Evolutionary conservation across 2,113 vertebrate genomes (phyloP).

Genomic region (Prunella fulvescens): DNA sequence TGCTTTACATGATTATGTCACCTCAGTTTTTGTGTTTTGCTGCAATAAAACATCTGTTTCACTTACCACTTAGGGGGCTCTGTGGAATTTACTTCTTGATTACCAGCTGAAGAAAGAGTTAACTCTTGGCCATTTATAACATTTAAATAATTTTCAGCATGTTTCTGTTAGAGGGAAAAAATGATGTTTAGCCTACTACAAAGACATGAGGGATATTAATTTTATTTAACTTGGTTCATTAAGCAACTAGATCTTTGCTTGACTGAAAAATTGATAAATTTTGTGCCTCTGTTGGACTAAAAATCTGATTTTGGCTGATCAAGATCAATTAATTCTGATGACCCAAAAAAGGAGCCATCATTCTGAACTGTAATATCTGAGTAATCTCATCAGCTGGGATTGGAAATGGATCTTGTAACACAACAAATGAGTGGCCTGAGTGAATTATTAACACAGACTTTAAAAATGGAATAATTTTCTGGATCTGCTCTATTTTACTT

Average conservation of each 20-base stretch:
- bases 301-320: neutral
- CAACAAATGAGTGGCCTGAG: neutral
- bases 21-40: neutral
- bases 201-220: neutral
- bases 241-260: neutral
- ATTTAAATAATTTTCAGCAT: conserved; percentile 75
- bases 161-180: conserved; percentile 71
- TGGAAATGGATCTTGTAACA: neutral
- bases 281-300: neutral
- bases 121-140: conserved; percentile 67
- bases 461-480: fast-evolving
- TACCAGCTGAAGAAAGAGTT: conserved; percentile 63
- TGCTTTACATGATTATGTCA: neutral
- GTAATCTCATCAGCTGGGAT: neutral
- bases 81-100: conserved; percentile 6
- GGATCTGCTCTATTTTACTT: conserved; percentile 18
- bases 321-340: neutral
- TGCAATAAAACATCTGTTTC: neutral
- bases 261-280: neutral
- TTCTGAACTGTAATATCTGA: neutral
- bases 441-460: neutral
- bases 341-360: neutral
- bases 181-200: neutral
- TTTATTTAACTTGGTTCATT: neutral
- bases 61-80: conserved; percentile 66